Base-by-base conservation (phyloP, 2,888 invertebrate genomes). In the Lasioglossum malachurum region DNA sequence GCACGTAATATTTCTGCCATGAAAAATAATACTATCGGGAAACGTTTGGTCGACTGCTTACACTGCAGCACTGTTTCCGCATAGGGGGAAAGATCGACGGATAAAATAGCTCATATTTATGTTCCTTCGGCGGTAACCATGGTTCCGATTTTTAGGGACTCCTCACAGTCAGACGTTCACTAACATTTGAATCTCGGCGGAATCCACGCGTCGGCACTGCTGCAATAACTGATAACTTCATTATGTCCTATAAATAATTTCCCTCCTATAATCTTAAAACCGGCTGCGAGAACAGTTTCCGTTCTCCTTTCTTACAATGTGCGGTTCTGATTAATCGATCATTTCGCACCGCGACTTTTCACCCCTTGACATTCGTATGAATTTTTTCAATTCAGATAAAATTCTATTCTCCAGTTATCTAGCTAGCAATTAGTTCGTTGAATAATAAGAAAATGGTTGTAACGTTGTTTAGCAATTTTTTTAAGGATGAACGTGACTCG, bases 101-200 rank as follows among this genome's bases (percentile, higher is more conserved):
- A 27, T 67, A 81, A 72, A 14, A 16, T 49, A 74, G n/a, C 27
- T 67, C 72, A 73, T 60, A 71, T 78, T 71, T 78, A 60, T 10
- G 41, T 78, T 75, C 53, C n/a, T 16, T 14, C 0, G 4, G 16
- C 19, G 46, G 69, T 67, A 44, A n/a, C 41, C 27, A 72, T 72
- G 72, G 31, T 60, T 57, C 41, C 4, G 41, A 71, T 71, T 41
- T 41, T 41, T 41, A 41, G 1, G 7, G n/a, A 41, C 5, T 41
- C 12, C n/a, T 53, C 49, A 10, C 53, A 10, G n/a, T n/a, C 10
- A 4, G 38, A 71, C 41, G 23, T 41, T 69, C 10, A 12, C 19
- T 12, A 19, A 67, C 67, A 67, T 23, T 10, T 19, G 41, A 71
- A 71, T n/a, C 71, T 71, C n/a, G n/a, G 2, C n/a, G 35, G 23